Evolutionary conservation across 2,888 invertebrate species (phyloP).

Genomic region (Sussaba pulchella): DNA sequence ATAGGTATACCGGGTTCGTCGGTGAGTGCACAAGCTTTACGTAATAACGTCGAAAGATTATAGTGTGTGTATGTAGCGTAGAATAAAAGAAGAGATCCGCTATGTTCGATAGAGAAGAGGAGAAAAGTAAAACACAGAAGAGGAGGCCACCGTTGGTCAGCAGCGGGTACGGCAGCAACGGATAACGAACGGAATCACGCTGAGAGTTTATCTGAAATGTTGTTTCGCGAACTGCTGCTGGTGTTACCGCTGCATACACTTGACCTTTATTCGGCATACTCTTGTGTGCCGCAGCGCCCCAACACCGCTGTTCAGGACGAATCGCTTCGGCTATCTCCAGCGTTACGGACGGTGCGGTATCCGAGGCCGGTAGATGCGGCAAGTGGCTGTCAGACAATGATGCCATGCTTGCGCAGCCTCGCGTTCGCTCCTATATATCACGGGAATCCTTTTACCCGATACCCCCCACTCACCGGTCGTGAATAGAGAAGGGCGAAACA

Average conservation of each 20-base stretch:
- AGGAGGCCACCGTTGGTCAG: constrained; percentile 45
- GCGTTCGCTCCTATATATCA: neutral
- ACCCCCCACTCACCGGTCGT: constrained; percentile 24
- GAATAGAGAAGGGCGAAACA: constrained; percentile 69
- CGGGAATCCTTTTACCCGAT: constrained; percentile 41
- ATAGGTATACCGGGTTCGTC: constrained; percentile 13
- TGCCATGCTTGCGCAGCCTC: neutral
- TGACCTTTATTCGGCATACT: constrained; percentile 79
- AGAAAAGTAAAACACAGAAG: constrained; percentile 38
- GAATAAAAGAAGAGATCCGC: constrained; percentile 57
- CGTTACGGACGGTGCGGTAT: constrained; percentile 25
- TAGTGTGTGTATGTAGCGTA: constrained; percentile 25
- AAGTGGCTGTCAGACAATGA: constrained; percentile 52
- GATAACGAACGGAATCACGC: constrained; percentile 62
- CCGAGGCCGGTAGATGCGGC: constrained; percentile 42
- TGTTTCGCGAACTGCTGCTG: constrained; percentile 46
- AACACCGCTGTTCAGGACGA: neutral
- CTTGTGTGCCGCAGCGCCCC: constrained; percentile 12
- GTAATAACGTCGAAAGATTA: constrained; percentile 59
- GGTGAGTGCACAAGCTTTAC: constrained; percentile 55
- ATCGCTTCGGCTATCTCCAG: constrained; percentile 23
- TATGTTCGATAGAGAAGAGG: constrained; percentile 52
- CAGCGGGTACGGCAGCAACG: neutral
- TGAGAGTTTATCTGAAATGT: constrained; percentile 58
- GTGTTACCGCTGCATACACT: constrained; percentile 77